Base-by-base conservation (phyloP, 92 coral and sea anemone species). In the Epizoanthus ramosus region DNA sequence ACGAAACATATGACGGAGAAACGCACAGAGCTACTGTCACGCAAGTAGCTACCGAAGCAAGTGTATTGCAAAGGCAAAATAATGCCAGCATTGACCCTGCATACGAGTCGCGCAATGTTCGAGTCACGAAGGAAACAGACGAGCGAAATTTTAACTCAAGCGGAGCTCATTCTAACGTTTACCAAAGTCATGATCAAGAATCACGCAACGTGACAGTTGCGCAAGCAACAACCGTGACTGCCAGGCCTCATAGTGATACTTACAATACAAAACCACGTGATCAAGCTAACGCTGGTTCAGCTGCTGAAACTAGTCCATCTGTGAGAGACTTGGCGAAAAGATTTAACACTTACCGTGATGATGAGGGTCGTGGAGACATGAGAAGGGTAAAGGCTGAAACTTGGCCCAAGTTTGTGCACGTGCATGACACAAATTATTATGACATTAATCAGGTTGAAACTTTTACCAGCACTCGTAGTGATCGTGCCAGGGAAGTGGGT, bases 271-370 rank as follows among this genome's bases (percentile, higher is more conserved):
- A 64, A 22, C 31, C 70, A 39, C 72, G 63, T 13, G 71, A 52
- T 2, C 18, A 28, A 13, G 89, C 64, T 28, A 74, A 86, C 5
- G 22, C 59, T 57, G 94, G 88, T n/a, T 64, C 45, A 2, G 61
- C 86, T 9, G 45, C n/a, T 9, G 63, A 66, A 22, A 57, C 43
- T 19, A 75, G 85, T 80, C 89, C 86, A 8, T 88, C 97, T 2
- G 97, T 93, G 12, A 87, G 85, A 86, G 97, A 91, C 25, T 79
- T 93, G 53, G 97, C 94, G 18, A 91, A 82, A 63, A 86, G 92
- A 70, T 93, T 91, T 33, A 89, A 91, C 71, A 91, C 89, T 57
- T 68, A 58, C 39, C 61, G 83, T 74, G 92, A 77, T 53, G 88
- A 88, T 18, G 77, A 57, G 58, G 79, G 60, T 58, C 71, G 73